Evolutionary conservation across 1,140 invertebrate genomes (phyloP).

Genomic region (Delia radicum): DNA sequence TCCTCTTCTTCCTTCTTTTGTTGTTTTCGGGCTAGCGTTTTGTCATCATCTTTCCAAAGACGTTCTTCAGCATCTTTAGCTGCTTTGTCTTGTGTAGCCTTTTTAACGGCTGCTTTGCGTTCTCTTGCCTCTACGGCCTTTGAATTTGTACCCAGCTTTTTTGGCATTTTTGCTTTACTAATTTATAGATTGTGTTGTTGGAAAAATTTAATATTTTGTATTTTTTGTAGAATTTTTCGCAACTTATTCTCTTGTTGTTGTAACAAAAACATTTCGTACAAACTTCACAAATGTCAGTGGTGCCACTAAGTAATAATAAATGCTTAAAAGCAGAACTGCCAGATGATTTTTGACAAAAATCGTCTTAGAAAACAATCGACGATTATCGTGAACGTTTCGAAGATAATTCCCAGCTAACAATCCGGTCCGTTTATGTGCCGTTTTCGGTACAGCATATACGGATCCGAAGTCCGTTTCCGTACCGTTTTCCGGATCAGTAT

Average conservation of each 20-base stretch:
- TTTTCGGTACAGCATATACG: too few relatives aligned
- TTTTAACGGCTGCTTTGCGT: conserved; percentile 48
- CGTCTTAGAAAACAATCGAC: too few relatives aligned
- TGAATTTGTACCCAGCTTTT: conserved; percentile 52
- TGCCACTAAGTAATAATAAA: too few relatives aligned
- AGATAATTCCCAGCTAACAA: too few relatives aligned
- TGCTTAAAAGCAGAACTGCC: background rate
- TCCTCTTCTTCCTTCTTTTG: conserved; percentile 78
- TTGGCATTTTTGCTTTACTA: conserved; percentile 54
- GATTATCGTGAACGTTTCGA: too few relatives aligned
- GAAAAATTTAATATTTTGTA: background rate
- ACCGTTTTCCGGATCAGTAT: too few relatives aligned
- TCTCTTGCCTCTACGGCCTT: conserved; percentile 54
- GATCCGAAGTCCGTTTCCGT: too few relatives aligned
- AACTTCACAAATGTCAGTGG: background rate
- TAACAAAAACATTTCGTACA: background rate
- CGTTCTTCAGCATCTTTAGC: conserved; percentile 81
- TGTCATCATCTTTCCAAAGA: conserved; percentile 93
- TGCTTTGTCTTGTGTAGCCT: conserved; percentile 45
- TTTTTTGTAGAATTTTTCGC: background rate
- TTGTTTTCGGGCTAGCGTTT: conserved; percentile 83
- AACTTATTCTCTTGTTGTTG: background rate
- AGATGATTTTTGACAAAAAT: background rate
- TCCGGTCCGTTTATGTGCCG: too few relatives aligned
- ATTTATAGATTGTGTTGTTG: background rate